Evolutionary conservation across 2,888 invertebrate species (phyloP).

Genomic region (Teinopalpus imperialis): DNA sequence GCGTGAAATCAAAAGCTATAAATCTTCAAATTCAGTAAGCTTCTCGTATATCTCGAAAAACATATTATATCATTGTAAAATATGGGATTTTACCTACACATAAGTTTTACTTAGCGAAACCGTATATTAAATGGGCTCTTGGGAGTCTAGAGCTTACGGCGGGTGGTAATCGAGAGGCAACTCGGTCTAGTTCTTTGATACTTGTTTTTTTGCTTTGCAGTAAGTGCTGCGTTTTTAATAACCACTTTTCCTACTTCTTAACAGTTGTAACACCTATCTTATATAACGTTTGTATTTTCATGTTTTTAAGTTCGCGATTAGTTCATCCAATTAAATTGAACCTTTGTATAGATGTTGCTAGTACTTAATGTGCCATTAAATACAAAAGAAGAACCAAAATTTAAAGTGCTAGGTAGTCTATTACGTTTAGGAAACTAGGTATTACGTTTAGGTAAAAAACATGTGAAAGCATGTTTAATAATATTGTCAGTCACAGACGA

Average conservation of each 20-base stretch:
- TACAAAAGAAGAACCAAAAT: too few relatives aligned
- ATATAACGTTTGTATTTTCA: too few relatives aligned
- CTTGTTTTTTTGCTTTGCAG: constrained; percentile 32
- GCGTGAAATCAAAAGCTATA: constrained; percentile 21
- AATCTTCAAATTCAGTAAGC: constrained; percentile 19
- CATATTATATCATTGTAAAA: constrained; percentile 14
- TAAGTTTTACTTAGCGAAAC: constrained; percentile 34
- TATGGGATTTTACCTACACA: constrained; percentile 26
- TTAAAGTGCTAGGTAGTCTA: too few relatives aligned
- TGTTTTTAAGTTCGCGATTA: too few relatives aligned
- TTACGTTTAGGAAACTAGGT: too few relatives aligned
- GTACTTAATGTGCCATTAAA: too few relatives aligned
- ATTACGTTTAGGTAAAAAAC: too few relatives aligned
- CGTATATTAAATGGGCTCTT: constrained; percentile 28
- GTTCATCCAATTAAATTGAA: too few relatives aligned
- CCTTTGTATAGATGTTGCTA: too few relatives aligned
- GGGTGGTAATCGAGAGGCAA: constrained; percentile 52
- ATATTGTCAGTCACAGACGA: too few relatives aligned
- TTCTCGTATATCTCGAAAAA: background rate
- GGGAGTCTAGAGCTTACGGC: constrained; percentile 37
- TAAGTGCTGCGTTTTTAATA: constrained; percentile 31
- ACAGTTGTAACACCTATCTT: background rate
- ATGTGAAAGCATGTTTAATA: too few relatives aligned
- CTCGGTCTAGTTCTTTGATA: constrained; percentile 30
- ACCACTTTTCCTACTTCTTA: constrained; percentile 21